Evolutionary conservation across 2,797 vertebrate species (phyloP), one percentile per base, ranked within the genome.

Genomic region (Phaenicophaeus curvirostris): DNA sequence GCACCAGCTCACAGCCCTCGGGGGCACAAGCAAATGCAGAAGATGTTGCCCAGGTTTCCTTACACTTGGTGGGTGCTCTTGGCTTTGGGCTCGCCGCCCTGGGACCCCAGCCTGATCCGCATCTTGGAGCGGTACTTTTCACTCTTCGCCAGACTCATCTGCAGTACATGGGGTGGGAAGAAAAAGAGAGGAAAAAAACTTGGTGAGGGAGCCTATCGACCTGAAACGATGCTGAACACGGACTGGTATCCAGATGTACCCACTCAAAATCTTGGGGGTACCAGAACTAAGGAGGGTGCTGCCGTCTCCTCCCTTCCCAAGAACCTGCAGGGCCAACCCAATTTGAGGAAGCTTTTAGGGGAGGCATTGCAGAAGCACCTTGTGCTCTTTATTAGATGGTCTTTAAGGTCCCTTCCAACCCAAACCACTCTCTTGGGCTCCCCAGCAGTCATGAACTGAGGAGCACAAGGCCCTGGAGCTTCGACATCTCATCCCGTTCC

Each of bases 1-100:
- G 63, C 24, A 35, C 57, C 31, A 13, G 51, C 77, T 63, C 2
- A 0, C 19, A 23, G 85, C 10, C 4, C 30, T 77, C 8, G 0
- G 39, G 61, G 76, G 37, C 67, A 63, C 3, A 0, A 33, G 11
- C 3, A 25, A 85, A 31, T 81, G 50, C 72, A 46, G 75, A 58
- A 57, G 51, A 30, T 11, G 9, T 18, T 69, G 48, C 42, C 67
- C 62, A 81, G 87, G 76, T 53, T 2, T 31, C 39, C 96, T 97
- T 97, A 97, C 97, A 88, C 88, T 21, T 96, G 94, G 79, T 81
- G 80, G 81, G 44, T 33, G 72, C 75, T 58, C 71, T 63, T 95
- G 74, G 59, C 46, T 86, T 67, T 88, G 58, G 79, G 21, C 8
- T 94, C 7, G 1, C 14, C 0, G 16, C 50, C 73, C 78, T 69